phyloP scores from a whole-genome alignment of 1,140 invertebrate species.

The Rhizoglyphus robini region DNA sequence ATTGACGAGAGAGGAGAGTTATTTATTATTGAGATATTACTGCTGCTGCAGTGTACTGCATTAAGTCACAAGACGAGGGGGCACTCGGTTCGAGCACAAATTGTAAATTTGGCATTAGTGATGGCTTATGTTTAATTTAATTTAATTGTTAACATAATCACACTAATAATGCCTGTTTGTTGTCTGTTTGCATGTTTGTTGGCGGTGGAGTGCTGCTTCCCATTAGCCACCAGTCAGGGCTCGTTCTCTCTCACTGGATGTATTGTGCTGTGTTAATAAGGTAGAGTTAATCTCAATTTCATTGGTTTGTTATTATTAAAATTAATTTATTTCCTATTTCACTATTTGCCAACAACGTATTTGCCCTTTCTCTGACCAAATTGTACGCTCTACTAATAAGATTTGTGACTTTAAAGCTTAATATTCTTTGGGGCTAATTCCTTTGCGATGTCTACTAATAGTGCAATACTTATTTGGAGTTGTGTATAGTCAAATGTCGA shows the following conservation, averaged over 20 bases:
- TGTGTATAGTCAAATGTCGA: too few relatives aligned
- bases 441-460: too few relatives aligned
- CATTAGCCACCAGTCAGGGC: not conserved
- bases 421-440: conserved; percentile 9
- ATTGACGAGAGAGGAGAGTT: not conserved
- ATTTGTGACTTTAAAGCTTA: not conserved
- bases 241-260: not conserved
- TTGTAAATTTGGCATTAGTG: conserved; percentile 1
- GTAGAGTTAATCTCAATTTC: not conserved
- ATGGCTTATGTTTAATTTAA: conserved; percentile 11
- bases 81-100: too few relatives aligned
- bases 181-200: not conserved
- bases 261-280: too few relatives aligned
- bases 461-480: too few relatives aligned
- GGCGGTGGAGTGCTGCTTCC: not conserved
- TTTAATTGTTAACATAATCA: conserved; percentile 12
- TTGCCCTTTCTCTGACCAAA: not conserved
- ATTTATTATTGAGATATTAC: not conserved
- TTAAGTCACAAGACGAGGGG: too few relatives aligned
- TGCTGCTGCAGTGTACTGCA: not conserved
- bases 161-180: not conserved
- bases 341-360: too few relatives aligned
- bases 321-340: too few relatives aligned
- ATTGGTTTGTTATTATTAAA: too few relatives aligned
- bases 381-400: not conserved